Evolutionary conservation across 1,140 invertebrate genomes (phyloP), one percentile per base, ranked within the genome.

Genomic region (Cherax quadricarinatus): DNA sequence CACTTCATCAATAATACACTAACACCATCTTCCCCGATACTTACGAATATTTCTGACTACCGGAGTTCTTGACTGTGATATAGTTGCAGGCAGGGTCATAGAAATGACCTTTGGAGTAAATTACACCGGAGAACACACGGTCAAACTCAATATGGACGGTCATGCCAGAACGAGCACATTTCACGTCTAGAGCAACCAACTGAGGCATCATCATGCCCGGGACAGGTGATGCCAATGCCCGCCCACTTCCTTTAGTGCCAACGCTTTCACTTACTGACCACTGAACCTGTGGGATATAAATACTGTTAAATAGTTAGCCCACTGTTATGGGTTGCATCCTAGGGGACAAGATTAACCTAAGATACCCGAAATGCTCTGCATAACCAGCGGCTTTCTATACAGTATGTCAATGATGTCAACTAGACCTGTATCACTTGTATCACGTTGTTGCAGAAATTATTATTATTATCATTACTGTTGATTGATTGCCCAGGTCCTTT

Each of bases 41-140:
- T 93, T 62, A 93, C 92, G 88, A 53, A 78, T 87, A 93, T 81
- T 86, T 82, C 49, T 73, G 81, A 16, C 75, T 78, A 0, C 87
- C 75, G 30, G 90, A 78, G 24, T 73, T 89, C 7, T 85, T 49
- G 24, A 51, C 70, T 7, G 60, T 89, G 88, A 93, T 95, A 95
- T 94, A 97, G 96, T 96, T 96, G 96, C 97, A 97, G 89, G 96
- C 96, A 16, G 96, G 96, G 94, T 97, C 96, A 66, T 96, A 96
- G 93, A 96, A 96, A 91, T 96, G 96, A 18, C 97, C 97, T 94
- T 97, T 97, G 93, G 97, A 97, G 95, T 97, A 97, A 57, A 97
- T 96, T 24, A 97, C 96, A n/a, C 97, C 97, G 92, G 97, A 96
- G 93, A 97, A 97, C 2, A 96, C 95, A 73, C 96, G 95, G 5